Evolutionary conservation across 1,140 invertebrate genomes (phyloP).

Genomic region (Palaemon carinicauda): DNA sequence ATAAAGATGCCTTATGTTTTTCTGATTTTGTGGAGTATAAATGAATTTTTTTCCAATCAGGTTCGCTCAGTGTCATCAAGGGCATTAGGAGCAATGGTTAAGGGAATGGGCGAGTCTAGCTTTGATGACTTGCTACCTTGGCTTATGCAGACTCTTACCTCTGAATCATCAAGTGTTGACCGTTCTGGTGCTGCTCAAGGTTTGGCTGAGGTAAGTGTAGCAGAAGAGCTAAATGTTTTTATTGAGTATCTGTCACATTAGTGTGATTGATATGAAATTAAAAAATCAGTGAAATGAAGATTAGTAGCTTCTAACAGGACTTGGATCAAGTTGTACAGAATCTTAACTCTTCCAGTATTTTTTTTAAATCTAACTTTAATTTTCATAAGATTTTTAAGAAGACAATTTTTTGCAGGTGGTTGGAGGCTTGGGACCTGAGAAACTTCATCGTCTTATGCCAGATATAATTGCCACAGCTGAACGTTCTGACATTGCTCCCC

Average conservation of each 20-base stretch:
- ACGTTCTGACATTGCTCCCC: conserved; percentile 91
- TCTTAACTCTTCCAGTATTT: not conserved
- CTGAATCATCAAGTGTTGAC: conserved; percentile 94
- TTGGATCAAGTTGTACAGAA: not conserved
- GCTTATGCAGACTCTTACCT: conserved; percentile 98
- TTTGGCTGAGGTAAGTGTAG: conserved; percentile 72
- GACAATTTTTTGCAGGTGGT: conserved; percentile 77
- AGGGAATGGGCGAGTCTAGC: conserved; percentile 93
- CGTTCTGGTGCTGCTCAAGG: conserved; percentile 94
- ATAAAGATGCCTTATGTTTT: not conserved
- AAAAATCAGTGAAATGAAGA: too few species aligned
- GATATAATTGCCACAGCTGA: conserved; percentile 97
- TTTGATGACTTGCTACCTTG: conserved; percentile 96
- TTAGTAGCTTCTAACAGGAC: too few species aligned
- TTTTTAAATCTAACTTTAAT: not conserved
- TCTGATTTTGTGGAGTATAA: not conserved
- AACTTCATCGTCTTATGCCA: conserved; percentile 96
- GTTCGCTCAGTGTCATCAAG: conserved; percentile 90
- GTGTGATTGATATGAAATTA: too few species aligned
- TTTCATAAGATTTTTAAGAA: conserved; percentile 61
- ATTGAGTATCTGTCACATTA: too few species aligned
- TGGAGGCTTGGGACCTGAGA: conserved; percentile 92
- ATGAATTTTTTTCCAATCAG: conserved; percentile 62
- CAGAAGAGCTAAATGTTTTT: too few species aligned
- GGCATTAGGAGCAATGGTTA: conserved; percentile 96